phyloP scores from a whole-genome alignment of 2,113 vertebrate species.

The Corydoras sp. region DNA sequence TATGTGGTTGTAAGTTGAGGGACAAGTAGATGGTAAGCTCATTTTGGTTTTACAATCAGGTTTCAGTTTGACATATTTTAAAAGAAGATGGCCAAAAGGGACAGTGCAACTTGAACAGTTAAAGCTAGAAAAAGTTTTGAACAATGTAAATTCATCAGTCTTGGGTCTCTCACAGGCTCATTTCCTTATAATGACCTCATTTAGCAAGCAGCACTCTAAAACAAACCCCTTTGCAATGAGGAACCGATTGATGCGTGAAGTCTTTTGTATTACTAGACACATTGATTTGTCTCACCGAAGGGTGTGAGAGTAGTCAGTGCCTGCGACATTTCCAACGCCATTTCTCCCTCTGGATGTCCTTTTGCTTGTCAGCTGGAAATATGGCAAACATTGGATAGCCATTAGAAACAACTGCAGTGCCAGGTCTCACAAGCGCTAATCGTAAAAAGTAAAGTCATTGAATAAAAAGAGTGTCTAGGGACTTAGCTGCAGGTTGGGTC shows the following conservation, averaged over 20 bases:
- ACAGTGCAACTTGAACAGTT: not conserved
- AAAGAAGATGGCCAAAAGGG: not conserved
- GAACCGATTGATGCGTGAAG: slow-evolving; percentile 50
- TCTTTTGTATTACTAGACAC: slow-evolving; percentile 48
- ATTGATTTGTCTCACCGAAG: slow-evolving; percentile 59
- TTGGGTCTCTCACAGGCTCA: slow-evolving; percentile 37
- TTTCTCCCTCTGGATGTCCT: slow-evolving; percentile 44
- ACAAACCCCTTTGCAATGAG: slow-evolving; percentile 40
- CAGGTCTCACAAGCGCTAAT: slow-evolving; percentile 17
- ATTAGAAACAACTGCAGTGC: slow-evolving; percentile 37
- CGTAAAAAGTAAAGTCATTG: slow-evolving; percentile 23
- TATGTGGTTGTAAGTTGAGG: no score
- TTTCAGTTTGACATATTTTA: not conserved
- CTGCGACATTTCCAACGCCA: slow-evolving; percentile 46
- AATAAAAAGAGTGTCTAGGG: slow-evolving; percentile 23
- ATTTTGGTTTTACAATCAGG: no score
- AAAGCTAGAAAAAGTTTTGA: slow-evolving; percentile 24
- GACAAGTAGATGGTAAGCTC: no score
- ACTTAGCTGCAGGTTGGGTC: slow-evolving; percentile 5
- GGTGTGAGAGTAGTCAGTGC: slow-evolving; percentile 43
- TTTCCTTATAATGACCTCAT: slow-evolving; percentile 53
- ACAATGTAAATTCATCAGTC: slow-evolving; percentile 47
- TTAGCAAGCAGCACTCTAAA: slow-evolving; percentile 48
- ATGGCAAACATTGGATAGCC: slow-evolving; percentile 43
- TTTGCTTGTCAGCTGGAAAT: slow-evolving; percentile 48